Evolutionary conservation across 2,888 invertebrate species (phyloP).

Genomic region (Eupithecia inturbata): DNA sequence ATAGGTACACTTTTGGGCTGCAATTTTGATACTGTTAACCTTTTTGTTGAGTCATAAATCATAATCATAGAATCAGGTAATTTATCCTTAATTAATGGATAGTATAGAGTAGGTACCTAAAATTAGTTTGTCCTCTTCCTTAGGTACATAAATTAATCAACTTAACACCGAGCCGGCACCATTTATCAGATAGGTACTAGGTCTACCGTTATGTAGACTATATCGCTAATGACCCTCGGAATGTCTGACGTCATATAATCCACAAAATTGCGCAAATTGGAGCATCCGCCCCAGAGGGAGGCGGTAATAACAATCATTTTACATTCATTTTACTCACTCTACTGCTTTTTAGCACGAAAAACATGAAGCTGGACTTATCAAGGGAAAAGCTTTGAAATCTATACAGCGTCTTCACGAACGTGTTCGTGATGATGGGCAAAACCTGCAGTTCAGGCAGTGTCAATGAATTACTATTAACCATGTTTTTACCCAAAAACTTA

Average conservation of each 20-base stretch:
- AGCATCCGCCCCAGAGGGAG: slow-evolving; percentile 25
- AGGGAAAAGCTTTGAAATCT: not conserved
- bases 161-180: not conserved
- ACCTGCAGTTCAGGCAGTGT: too few species aligned
- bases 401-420: too few species aligned
- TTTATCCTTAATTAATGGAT: too few species aligned
- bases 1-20: too few species aligned
- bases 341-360: slow-evolving; percentile 2
- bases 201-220: not conserved
- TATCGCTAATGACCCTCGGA: slow-evolving; percentile 8
- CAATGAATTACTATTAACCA: too few species aligned
- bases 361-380: not conserved
- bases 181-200: not conserved
- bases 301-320: slow-evolving; percentile 19
- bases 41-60: too few species aligned
- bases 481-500: too few species aligned
- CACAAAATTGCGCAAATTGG: slow-evolving; percentile 31
- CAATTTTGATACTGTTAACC: too few species aligned
- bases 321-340: slow-evolving; percentile 6
- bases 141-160: not conserved
- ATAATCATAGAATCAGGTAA: too few species aligned
- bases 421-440: too few species aligned
- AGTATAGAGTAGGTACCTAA: not conserved
- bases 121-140: not conserved
- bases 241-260: slow-evolving; percentile 32